Evolutionary conservation across 1,140 invertebrate species (phyloP).

Genomic region (Onthophagus taurus): DNA sequence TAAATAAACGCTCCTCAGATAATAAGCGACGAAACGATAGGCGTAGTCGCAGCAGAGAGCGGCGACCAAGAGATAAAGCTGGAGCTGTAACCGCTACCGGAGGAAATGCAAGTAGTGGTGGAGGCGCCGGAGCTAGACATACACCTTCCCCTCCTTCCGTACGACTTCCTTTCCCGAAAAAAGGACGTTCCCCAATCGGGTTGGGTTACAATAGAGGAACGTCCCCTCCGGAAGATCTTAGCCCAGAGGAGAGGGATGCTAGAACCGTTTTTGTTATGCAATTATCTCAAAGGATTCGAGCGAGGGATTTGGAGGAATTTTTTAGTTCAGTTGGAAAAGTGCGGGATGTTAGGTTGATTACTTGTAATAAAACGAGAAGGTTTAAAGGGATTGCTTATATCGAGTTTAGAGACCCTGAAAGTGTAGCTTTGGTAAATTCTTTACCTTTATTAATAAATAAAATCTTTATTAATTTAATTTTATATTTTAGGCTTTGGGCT

Average conservation of each 20-base stretch:
- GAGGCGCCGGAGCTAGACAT: too few relatives aligned
- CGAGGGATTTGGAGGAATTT: conserved; percentile 96
- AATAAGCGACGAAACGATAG: conserved; percentile 18
- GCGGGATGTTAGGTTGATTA: conserved; percentile 95
- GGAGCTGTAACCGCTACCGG: too few relatives aligned
- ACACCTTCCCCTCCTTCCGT: conserved; percentile 25
- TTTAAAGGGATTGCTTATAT: conserved; percentile 99
- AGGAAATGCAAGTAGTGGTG: too few relatives aligned
- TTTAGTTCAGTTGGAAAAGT: conserved; percentile 98
- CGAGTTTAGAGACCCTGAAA: conserved; percentile 97
- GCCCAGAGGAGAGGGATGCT: conserved; percentile 95
- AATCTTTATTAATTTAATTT: neutral
- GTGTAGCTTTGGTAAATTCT: conserved; percentile 77
- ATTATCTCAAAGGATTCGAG: conserved; percentile 85
- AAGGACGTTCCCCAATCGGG: conserved; percentile 23
- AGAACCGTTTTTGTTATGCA: conserved; percentile 99
- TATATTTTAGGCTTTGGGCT: conserved; percentile 73
- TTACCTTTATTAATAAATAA: conserved; percentile 3
- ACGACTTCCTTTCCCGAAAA: conserved; percentile 24
- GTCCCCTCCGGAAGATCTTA: conserved; percentile 61
- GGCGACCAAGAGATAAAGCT: too few relatives aligned
- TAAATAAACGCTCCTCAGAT: conserved; percentile 16
- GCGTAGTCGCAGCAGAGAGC: conserved; percentile 30
- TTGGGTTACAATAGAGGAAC: conserved; percentile 30
- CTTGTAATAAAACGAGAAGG: conserved; percentile 96